Evolutionary conservation across 2,797 vertebrate species (phyloP).

Genomic region (Serranus cabrilla): DNA sequence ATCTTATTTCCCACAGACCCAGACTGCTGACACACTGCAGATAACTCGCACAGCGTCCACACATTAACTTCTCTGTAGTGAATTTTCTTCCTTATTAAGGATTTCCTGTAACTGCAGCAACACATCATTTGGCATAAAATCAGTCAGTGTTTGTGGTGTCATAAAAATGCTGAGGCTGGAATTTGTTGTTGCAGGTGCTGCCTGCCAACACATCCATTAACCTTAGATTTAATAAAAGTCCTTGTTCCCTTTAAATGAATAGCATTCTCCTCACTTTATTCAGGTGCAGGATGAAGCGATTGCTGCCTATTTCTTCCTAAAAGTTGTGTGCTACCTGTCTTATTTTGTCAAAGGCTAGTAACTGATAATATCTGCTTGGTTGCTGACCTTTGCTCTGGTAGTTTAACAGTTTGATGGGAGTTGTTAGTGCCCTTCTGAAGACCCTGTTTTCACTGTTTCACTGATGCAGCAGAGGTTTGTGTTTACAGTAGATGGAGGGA

Average conservation of each 20-base stretch:
- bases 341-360: background rate
- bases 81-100: background rate
- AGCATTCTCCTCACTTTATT: background rate
- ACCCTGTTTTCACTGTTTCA: background rate
- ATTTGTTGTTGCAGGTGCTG: conserved; percentile 40
- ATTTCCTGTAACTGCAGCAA: background rate
- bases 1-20: background rate
- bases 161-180: conserved; percentile 55
- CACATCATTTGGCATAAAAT: background rate
- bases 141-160: background rate
- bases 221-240: conserved; percentile 9
- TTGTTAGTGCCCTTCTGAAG: background rate
- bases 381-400: background rate
- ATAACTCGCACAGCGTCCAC: background rate
- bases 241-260: background rate
- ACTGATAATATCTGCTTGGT: background rate
- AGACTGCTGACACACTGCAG: conserved; percentile 2
- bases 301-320: background rate
- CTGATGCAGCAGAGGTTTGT: conserved; percentile 23
- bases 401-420: background rate
- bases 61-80: background rate
- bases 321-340: background rate
- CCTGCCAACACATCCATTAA: conserved; percentile 64
- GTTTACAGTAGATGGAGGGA: conserved; percentile 26
- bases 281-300: background rate